phyloP scores from a whole-genome alignment of 2,888 invertebrate genomes.

The Pollenia griseotomentosa region DNA sequence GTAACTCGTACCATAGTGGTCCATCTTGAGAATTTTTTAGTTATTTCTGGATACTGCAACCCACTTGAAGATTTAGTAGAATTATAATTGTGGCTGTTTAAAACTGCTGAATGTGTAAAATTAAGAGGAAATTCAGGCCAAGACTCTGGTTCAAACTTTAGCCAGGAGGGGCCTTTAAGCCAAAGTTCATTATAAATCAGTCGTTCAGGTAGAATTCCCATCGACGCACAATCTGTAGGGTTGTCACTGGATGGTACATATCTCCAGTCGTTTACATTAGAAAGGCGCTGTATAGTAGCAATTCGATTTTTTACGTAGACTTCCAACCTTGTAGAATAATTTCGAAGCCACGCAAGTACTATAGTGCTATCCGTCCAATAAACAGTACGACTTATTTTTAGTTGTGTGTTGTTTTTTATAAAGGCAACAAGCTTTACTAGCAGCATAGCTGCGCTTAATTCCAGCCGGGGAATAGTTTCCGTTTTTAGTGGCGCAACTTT shows the following conservation, averaged over 20 bases:
- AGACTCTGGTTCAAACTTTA: neutral
- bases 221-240: conserved; percentile 25
- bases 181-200: neutral
- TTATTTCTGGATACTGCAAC: conserved; percentile 26
- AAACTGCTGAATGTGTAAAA: neutral
- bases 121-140: neutral
- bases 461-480: conserved; percentile 44
- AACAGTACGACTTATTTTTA: too few relatives aligned
- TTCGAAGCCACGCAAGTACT: too few relatives aligned
- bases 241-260: conserved; percentile 24
- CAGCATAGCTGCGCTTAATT: neutral
- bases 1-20: conserved; percentile 19
- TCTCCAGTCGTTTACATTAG: conserved; percentile 32
- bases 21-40: conserved; percentile 22
- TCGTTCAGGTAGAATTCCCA: conserved; percentile 16
- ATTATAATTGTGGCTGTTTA: too few relatives aligned
- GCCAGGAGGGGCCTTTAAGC: neutral
- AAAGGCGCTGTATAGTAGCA: conserved; percentile 24
- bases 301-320: too few relatives aligned
- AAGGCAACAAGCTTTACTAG: too few relatives aligned
- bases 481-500: conserved; percentile 44
- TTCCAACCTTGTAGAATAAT: too few relatives aligned
- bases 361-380: too few relatives aligned
- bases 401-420: too few relatives aligned
- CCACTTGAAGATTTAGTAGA: neutral